phyloP scores from a whole-genome alignment of 2,797 vertebrate species.

The Corythornis leucogaster region DNA sequence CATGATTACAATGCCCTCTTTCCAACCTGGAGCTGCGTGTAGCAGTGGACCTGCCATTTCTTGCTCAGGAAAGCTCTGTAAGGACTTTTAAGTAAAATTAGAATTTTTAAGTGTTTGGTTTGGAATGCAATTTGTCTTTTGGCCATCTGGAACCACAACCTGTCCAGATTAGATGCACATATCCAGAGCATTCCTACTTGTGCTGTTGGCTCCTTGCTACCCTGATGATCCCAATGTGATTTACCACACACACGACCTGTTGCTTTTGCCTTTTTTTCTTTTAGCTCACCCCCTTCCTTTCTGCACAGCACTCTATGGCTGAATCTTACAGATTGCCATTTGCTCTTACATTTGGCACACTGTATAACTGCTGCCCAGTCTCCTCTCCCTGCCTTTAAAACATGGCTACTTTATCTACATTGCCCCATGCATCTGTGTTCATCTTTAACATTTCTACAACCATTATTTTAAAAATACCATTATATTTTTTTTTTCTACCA shows the following conservation, averaged over 20 bases:
- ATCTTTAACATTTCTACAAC: not conserved
- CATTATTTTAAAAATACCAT: not conserved
- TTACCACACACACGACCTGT: not conserved
- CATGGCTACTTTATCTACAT: not conserved
- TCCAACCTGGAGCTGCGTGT: not conserved
- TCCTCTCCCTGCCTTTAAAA: not conserved
- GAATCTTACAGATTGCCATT: not conserved
- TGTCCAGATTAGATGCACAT: conserved; percentile 52
- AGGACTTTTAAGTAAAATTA: conserved; percentile 60
- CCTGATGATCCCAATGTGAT: not conserved
- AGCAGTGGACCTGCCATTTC: not conserved
- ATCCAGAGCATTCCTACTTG: conserved; percentile 49
- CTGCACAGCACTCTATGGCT: not conserved
- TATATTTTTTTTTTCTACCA: not conserved
- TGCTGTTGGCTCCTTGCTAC: conserved; percentile 12
- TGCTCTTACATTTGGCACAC: not conserved
- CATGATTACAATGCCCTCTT: not conserved
- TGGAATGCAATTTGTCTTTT: conserved; percentile 38
- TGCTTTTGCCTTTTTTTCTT: conserved; percentile 17
- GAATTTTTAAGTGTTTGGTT: too few species aligned
- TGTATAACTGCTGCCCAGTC: too few species aligned
- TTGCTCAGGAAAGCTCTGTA: conserved; percentile 35
- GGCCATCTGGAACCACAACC: conserved; percentile 72
- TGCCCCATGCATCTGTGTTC: fast-evolving
- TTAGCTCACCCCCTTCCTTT: not conserved